Base-by-base conservation (phyloP, 2,797 vertebrate genomes). In the Picus viridis region DNA sequence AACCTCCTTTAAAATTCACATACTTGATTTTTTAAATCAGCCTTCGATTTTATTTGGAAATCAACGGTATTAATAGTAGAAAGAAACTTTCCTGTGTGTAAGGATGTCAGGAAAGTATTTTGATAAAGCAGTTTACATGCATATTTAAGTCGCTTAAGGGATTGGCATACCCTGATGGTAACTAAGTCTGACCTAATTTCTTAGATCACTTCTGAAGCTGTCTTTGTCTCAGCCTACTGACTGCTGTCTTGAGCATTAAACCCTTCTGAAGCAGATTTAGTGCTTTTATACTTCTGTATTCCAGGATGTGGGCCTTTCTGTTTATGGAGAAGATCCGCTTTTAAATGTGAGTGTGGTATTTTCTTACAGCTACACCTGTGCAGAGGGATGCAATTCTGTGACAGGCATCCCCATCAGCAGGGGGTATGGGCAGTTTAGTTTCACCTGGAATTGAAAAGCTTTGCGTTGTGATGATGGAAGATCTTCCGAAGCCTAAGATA, bases 301-400 rank as follows among this genome's bases (percentile, higher is more conserved):
- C 22, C 30, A 80, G 34, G 20, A 24, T 24, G 8, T 20, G 26
- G 20, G 12, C 41, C 10, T 56, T 74, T 43, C 56, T 62, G 6
- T 23, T n/a, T 32, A 19, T 0, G 0, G 19, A 58, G 32, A 49
- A 61, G 41, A 65, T 45, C 27, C 4, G 10, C 26, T 41, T 27
- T 67, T 23, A 59, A 57, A 14, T 5, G 12, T 14, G 47, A 49
- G 19, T 5, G n/a, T 59, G 45, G 17, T 58, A 58, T 43, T 64
- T 88, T 59, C 63, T 84, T 39, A 34, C 39, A 75, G 63, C 63
- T 43, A 3, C 56, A 57, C 16, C 27, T 20, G 7, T 22, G 26
- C 20, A 30, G 26, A 80, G 26, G 16, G 36, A 39, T 63, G 30
- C 9, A 61, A 14, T 59, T 30, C 29, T 24, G 16, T 5, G 75